Evolutionary conservation across 2,113 vertebrate species (phyloP).

Genomic region (Forbesichthys agassizii): DNA sequence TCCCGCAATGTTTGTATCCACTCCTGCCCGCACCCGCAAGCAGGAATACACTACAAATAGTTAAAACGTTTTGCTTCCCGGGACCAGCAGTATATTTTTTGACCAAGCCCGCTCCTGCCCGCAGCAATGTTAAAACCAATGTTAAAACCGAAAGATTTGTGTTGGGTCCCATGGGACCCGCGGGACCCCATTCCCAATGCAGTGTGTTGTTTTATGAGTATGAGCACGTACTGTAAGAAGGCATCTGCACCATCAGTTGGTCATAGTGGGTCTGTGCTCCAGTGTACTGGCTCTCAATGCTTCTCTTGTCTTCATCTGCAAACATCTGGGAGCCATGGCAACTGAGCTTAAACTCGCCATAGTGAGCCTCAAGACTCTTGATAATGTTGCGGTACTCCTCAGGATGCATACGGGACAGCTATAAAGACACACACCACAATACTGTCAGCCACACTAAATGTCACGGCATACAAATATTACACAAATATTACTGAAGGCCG

Average conservation of each 20-base stretch:
- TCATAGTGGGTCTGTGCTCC: slow-evolving; percentile 87
- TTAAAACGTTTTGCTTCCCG: too few species aligned
- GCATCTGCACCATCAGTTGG: slow-evolving; percentile 85
- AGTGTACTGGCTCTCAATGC: slow-evolving; percentile 83
- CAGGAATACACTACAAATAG: too few species aligned
- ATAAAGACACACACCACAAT: not conserved
- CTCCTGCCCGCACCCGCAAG: too few species aligned
- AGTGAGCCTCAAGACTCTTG: slow-evolving; percentile 85
- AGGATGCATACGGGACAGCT: slow-evolving; percentile 75
- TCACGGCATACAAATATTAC: not conserved
- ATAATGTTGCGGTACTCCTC: slow-evolving; percentile 88
- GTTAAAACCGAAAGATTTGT: too few species aligned
- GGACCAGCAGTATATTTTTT: too few species aligned
- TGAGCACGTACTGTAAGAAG: slow-evolving; percentile 63
- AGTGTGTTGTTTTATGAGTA: too few species aligned
- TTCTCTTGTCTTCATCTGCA: slow-evolving; percentile 84
- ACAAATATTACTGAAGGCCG: not conserved
- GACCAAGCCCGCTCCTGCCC: too few species aligned
- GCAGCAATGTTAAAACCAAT: too few species aligned
- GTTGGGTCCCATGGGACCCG: too few species aligned
- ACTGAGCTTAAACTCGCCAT: slow-evolving; percentile 85
- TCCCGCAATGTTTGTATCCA: too few species aligned
- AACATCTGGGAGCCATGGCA: slow-evolving; percentile 89
- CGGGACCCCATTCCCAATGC: too few species aligned
- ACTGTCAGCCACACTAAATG: too few species aligned